These are phyloP conservation scores for Drosophila paucipuncta DNA, from an alignment of 2,888 invertebrate genomes.

Conservation along the genomic window DNA sequence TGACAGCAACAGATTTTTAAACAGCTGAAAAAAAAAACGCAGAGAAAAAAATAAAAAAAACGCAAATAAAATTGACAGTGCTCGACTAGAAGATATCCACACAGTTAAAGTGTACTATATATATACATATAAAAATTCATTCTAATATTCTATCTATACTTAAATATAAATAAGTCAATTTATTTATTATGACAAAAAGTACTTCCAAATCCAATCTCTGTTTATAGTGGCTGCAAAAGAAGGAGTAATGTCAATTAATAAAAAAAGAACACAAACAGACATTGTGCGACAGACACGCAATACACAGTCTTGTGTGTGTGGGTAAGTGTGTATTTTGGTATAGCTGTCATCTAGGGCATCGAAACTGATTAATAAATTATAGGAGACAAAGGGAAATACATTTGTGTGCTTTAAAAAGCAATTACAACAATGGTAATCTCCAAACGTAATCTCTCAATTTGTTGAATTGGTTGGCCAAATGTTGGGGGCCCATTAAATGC, in stretches of 20 bases:
- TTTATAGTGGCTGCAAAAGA: not conserved
- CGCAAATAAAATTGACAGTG: not conserved
- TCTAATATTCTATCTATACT: not conserved
- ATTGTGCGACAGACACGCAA: not conserved
- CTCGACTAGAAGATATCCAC: constrained; percentile 6
- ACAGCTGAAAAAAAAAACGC: not conserved
- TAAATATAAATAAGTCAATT: not conserved
- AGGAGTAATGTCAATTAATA: not conserved
- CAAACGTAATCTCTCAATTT: constrained; percentile 1
- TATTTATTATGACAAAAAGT: not conserved
- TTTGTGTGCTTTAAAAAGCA: constrained; percentile 24
- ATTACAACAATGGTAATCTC: constrained; percentile 23
- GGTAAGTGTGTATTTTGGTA: constrained; percentile 6
- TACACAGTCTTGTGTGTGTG: not conserved
- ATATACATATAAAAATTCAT: not conserved
- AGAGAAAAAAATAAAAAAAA: not conserved
- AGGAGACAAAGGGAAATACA: not conserved
- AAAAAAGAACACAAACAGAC: not conserved
- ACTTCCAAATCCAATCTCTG: not conserved
- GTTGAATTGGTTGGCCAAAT: constrained; percentile 9
- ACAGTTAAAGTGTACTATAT: not conserved
- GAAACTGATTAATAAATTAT: constrained; percentile 28
- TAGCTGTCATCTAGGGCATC: constrained; percentile 21
- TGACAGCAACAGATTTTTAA: constrained; percentile 19
- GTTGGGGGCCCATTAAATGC: constrained; percentile 1